A percentile compares a stretch with the other conserved stretches of the same genome.
Evolutionary conservation across 2,888 invertebrate genomes (phyloP).

Genomic region (Drosophila macrospina): DNA sequence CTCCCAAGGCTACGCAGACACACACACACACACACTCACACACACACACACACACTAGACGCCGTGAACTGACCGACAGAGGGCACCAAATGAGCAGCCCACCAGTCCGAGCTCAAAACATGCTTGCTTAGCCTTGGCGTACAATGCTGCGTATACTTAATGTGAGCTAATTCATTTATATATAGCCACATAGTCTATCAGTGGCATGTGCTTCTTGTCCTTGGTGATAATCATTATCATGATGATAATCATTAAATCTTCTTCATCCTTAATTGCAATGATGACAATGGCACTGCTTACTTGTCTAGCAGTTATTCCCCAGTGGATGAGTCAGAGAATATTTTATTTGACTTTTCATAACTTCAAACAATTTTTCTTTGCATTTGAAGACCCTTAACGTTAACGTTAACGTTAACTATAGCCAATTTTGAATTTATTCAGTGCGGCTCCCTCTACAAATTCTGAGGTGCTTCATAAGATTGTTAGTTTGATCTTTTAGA

Average conservation of each 20-base stretch:
- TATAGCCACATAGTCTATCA: conserved; percentile 48
- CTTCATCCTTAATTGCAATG: conserved; percentile 55
- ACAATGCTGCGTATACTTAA: conserved; percentile 71
- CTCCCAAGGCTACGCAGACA: conserved; percentile 49
- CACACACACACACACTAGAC: neutral
- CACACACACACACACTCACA: conserved; percentile 18
- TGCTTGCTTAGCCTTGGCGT: conserved; percentile 53
- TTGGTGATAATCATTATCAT: conserved; percentile 24
- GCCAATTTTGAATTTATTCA: neutral
- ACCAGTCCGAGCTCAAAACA: conserved; percentile 60
- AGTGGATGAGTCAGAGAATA: conserved; percentile 67
- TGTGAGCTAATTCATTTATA: conserved; percentile 78
- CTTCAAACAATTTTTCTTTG: neutral
- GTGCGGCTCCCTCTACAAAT: neutral
- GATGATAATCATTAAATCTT: conserved; percentile 30
- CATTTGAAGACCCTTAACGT: neutral
- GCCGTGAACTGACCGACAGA: neutral
- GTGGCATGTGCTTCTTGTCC: conserved; percentile 21
- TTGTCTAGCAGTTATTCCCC: conserved; percentile 38
- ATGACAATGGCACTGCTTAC: conserved; percentile 53
- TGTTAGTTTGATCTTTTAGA: neutral
- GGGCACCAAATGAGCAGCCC: conserved; percentile 38
- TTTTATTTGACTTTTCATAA: conserved; percentile 36
- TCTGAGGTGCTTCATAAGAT: neutral
- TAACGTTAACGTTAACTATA: no score